Evolutionary conservation across 2,113 vertebrate species (phyloP), one percentile per base, ranked within the genome.

Genomic region (Hypomesus transpacificus): DNA sequence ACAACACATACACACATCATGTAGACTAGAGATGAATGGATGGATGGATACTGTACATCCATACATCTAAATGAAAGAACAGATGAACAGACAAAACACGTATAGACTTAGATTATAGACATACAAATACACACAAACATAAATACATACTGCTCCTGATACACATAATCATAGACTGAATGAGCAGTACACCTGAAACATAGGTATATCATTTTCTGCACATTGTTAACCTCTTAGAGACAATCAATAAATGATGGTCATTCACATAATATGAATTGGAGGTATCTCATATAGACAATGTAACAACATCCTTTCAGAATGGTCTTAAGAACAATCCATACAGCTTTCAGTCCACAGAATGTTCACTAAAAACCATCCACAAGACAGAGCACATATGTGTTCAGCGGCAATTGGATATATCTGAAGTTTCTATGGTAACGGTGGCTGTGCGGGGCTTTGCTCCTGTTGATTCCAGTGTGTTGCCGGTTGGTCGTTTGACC

Each of bases 401-500:
- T 14, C 63, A 65, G 31, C 3, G 14, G 62, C 18, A 9, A 46
- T 50, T 65, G 34, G 46, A 50, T 46, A 22, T 9, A 65, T 65
- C 8, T 50, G 4, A 65, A 46, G 63, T 65, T 65, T 21, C 63
- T 65, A 50, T 65, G 63, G 63, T 50, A 65, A 65, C 31, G 18
- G 34, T 50, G 17, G 39, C 39, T 65, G 20, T 65, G 31, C 16
- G 20, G 11, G 11, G 24, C 31, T 28, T 39, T 63, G 61, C 61
- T 63, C 24, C 28, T 63, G 61, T 65, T 46, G 63, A n/a, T 65
- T 65, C 62, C 63, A 65, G 16, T 50, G 13, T 51, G n/a, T 50
- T 65, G 18, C 20, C 34, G 63, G 31, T 46, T 65, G 21, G 22
- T 65, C 21, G 34, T 14, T 65, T 50, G 63, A 65, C 63, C 63